Conservation (phyloP, 2,113 vertebrate genomes). For the Apaloderma vittatum region DNA sequence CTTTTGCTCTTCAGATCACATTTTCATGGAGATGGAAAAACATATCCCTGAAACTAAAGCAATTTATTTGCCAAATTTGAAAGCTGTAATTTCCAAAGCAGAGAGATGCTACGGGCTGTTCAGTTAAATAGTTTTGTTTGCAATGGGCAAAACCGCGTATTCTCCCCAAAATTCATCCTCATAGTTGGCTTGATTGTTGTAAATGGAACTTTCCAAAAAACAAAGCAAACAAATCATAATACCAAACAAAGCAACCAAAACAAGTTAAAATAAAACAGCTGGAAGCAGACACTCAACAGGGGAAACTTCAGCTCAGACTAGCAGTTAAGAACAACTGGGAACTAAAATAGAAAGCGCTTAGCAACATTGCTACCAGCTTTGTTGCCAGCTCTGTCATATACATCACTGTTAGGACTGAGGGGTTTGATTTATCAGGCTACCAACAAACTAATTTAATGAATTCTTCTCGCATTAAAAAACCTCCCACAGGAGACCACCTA, state of each 20-base stretch:
- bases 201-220: conserved; percentile 37
- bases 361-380: not conserved
- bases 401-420: not conserved
- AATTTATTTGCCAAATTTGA: not conserved
- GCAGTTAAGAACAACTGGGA: not conserved
- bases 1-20: not conserved
- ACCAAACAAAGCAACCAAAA: conserved; percentile 30
- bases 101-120: not conserved
- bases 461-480: not conserved
- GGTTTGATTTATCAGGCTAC: not conserved
- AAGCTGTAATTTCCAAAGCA: conserved; percentile 5
- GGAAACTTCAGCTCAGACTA: not conserved
- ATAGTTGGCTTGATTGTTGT: not conserved
- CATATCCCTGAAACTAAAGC: not conserved
- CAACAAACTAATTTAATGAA: not conserved
- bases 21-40: not conserved
- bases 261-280: conserved; percentile 45
- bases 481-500: not conserved
- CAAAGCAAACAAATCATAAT: conserved; percentile 27
- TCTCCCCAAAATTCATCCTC: conserved; percentile 5
- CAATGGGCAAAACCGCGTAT: not conserved
- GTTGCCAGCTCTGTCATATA: not conserved
- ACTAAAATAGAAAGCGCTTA: not conserved
- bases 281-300: not conserved
- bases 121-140: not conserved